These are phyloP conservation scores for Phalanger gymnotis DNA, from an alignment of 2,797 vertebrate species.

Conservation along the genomic window DNA sequence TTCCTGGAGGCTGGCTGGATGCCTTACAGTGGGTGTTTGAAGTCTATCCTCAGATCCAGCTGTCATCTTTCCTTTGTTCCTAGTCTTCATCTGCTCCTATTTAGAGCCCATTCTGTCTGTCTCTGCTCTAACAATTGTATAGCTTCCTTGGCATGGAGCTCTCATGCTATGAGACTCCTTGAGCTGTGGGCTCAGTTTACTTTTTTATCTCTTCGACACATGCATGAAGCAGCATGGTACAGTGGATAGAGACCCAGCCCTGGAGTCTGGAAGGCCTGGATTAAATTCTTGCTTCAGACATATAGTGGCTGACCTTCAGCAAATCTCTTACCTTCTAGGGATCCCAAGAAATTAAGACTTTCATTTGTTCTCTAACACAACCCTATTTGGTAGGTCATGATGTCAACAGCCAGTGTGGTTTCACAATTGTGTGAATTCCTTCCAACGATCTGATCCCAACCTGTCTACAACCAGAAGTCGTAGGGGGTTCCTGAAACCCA, in stretches of 20 bases:
- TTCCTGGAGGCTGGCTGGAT: constrained; percentile 57
- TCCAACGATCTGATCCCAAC: neutral
- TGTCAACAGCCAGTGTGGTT: neutral
- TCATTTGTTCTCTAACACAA: neutral
- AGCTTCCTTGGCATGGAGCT: neutral
- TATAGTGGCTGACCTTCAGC: neutral
- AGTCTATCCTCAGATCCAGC: constrained; percentile 47
- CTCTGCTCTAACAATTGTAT: neutral
- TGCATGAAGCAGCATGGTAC: neutral
- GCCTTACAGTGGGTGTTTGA: constrained; percentile 51
- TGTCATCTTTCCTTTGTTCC: constrained; percentile 8
- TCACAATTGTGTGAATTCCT: neutral
- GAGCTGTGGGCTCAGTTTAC: neutral
- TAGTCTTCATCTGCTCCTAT: neutral
- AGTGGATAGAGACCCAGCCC: neutral
- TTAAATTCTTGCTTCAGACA: neutral
- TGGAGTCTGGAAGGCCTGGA: neutral
- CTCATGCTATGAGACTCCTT: neutral
- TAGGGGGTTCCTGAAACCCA: neutral
- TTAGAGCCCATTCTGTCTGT: constrained; percentile 45
- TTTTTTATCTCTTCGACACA: neutral
- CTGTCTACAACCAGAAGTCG: neutral
- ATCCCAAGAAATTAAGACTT: neutral
- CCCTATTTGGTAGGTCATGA: neutral
- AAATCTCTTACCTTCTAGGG: neutral